Evolutionary conservation across 2,797 vertebrate species (phyloP), one percentile per base, ranked within the genome.

Genomic region (Acomys russatus): DNA sequence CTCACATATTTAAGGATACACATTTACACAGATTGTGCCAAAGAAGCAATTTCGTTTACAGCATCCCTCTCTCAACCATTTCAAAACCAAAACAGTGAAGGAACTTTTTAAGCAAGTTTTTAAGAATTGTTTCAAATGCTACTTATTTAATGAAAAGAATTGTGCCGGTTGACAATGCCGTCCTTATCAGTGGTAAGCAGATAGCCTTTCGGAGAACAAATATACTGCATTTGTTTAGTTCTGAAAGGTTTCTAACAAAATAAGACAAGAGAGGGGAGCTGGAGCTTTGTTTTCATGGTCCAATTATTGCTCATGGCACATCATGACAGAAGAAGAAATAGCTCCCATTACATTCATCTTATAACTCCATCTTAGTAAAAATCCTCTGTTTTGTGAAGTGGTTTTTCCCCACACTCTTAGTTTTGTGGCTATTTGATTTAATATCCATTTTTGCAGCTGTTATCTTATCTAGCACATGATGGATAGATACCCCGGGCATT

Each of bases 41-140:
- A 61, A 3, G 28, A 9, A 59, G 23, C 59, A n/a, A 91, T 96
- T 98, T 96, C 86, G 35, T 97, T 96, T 74, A 28, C 30, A 85
- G 18, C 44, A 56, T 86, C 49, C 61, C 9, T 86, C 61, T 77
- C 59, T 33, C 59, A 66, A 0, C 83, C n/a, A 63, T 97, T 93
- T 86, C 33, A n/a, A 92, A 51, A 82, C 20, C n/a, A 86, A 93
- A 85, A 90, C 35, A 35, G 33, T 49, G 56, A 2, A 88, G 5
- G 8, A 64, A 88, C 22, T 85, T 85, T 92, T 74, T 68, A 79
- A 61, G 38, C 11, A 5, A 30, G n/a, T 30, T 25, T 51, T 83
- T 7, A 76, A 22, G 83, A 68, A 61, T 63, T 68, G 89, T 91
- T 66, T 70, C 33, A 11, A 2, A n/a, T 9, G 1, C 70, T 92